Percentiles rank a stretch among this genome's conserved stretches.
These are phyloP conservation scores for Drosophila arawakana DNA, from an alignment of 1,140 invertebrate genomes.

Conservation along the genomic window DNA sequence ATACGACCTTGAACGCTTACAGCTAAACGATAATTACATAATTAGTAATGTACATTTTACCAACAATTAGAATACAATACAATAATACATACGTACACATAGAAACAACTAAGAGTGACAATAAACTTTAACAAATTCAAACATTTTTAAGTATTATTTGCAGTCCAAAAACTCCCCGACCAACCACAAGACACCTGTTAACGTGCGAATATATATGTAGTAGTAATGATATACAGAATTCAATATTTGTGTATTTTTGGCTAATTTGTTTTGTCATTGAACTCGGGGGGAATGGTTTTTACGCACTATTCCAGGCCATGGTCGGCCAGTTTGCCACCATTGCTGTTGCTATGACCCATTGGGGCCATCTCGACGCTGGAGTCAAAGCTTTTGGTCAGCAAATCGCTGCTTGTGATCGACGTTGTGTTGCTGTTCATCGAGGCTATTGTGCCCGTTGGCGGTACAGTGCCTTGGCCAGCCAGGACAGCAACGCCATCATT, in stretches of 20 bases:
- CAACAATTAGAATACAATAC: conserved; percentile 59
- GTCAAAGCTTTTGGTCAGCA: conserved; percentile 80
- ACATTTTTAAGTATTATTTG: conserved; percentile 41
- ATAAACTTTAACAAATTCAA: conserved; percentile 54
- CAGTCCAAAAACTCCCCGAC: conserved; percentile 31
- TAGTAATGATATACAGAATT: conserved; percentile 21
- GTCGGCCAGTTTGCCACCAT: conserved; percentile 63
- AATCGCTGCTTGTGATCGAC: conserved; percentile 79
- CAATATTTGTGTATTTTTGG: conserved; percentile 57
- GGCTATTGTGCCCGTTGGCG: conserved; percentile 27
- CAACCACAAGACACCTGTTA: conserved; percentile 6
- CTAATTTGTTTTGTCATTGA: conserved; percentile 55
- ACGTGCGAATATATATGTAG: conserved; percentile 42
- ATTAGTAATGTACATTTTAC: conserved; percentile 55
- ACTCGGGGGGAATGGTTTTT: conserved; percentile 31
- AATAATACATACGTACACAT: conserved; percentile 43
- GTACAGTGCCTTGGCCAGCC: conserved; percentile 24
- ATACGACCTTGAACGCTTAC: conserved; percentile 36
- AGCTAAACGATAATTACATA: conserved; percentile 49
- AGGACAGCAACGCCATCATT: conserved; percentile 58
- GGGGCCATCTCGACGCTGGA: conserved; percentile 76
- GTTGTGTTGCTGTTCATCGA: conserved; percentile 75
- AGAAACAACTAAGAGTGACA: conserved; percentile 53
- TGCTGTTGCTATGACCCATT: conserved; percentile 69
- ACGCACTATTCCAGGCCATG: conserved; percentile 60